phyloP scores from a whole-genome alignment of 2,797 vertebrate genomes.

The Darevskia mixta region DNA sequence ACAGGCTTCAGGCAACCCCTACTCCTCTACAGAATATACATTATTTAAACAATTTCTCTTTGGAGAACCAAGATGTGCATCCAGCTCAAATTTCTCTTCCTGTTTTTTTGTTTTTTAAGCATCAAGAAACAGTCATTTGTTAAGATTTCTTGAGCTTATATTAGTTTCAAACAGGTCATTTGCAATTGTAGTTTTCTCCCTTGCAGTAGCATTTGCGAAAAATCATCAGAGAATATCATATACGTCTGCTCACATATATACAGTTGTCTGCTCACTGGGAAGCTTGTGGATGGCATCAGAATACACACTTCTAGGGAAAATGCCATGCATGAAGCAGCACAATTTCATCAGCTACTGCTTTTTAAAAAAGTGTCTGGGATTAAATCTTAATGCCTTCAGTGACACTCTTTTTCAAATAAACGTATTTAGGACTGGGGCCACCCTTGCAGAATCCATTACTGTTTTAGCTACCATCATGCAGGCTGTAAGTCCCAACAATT shows the following conservation, averaged over 20 bases:
- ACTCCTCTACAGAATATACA: slow-evolving; percentile 52
- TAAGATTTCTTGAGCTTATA: slow-evolving; percentile 1
- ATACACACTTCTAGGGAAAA: neutral
- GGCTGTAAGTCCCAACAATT: neutral
- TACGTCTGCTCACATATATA: neutral
- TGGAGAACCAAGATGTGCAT: slow-evolving; percentile 53
- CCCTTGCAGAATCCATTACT: neutral
- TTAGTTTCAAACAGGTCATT: neutral
- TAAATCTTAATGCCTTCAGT: neutral
- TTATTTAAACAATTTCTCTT: slow-evolving; percentile 69
- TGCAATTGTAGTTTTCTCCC: neutral
- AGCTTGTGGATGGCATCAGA: neutral
- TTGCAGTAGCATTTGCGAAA: neutral
- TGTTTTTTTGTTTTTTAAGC: slow-evolving; percentile 35
- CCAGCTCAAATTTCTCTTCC: slow-evolving; percentile 47
- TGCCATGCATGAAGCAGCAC: neutral
- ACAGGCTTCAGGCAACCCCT: slow-evolving; percentile 70
- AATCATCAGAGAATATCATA: neutral
- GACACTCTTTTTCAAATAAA: neutral
- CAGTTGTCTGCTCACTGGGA: neutral
- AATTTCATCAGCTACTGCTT: neutral
- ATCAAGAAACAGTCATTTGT: neutral
- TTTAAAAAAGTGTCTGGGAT: neutral
- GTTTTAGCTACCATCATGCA: neutral
- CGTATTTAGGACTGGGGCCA: neutral